Evolutionary conservation across 2,888 invertebrate genomes (phyloP), one percentile per base, ranked within the genome.

Genomic region (Conus canariensis): DNA sequence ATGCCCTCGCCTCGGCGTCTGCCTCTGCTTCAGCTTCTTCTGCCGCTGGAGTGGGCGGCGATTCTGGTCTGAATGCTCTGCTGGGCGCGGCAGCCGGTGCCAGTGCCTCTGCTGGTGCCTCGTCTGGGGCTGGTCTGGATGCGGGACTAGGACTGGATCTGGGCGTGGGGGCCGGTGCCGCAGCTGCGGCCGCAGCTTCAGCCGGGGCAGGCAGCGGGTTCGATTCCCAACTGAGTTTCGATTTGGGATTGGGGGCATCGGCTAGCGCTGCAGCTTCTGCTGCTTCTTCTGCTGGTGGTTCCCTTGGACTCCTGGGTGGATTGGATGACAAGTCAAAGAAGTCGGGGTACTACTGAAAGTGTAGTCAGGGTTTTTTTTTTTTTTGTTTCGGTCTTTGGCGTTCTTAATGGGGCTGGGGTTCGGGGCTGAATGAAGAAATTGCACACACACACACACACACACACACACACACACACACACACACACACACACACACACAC

Each of bases 231-330:
- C 16, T 67, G 45, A 25, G 56, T 0, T 74, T 74, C 10, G 87
- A 64, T 45, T 45, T 87, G 12, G 87, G 25, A 14, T n/a, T n/a
- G 56, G 87, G 58, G n/a, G n/a, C 58, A 8, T 70, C 25, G 2
- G 85, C 60, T 30, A 16, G n/a, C 19, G 85, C 85, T 64, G n/a
- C 59, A 10, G 85, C 85, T 56, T 60, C 60, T 30, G 85, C 85
- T 30, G 64, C 58, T 12, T 25, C 85, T 22, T 83, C 82, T 58
- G 56, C 19, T 56, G 82, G 56, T 8, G 82, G 82, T 10, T 10
- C 12, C 77, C 7, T 30, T 77, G 77, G 30, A 9, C 19, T 22
- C 19, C 19, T 70, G 70, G 70, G 70, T 22, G 16, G 22, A 7
- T 70, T n/a, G 19, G 70, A 7, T 8, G 70, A 16, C 64, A 64